Evolutionary conservation across 2,888 invertebrate genomes (phyloP).

Genomic region (Noctua pronuba): DNA sequence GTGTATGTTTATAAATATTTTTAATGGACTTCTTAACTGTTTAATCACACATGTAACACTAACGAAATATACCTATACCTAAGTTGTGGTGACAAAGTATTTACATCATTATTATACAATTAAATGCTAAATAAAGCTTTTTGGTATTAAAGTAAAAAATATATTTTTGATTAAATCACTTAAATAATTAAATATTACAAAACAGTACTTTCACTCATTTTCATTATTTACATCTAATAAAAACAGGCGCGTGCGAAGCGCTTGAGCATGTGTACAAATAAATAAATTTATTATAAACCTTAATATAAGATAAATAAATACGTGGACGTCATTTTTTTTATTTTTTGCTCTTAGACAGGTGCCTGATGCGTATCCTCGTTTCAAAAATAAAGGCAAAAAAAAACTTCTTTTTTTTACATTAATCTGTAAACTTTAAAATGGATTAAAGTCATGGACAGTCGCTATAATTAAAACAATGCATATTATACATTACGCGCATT

Average conservation of each 20-base stretch:
- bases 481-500: neutral
- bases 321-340: conserved; percentile 11
- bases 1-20: conserved; percentile 13
- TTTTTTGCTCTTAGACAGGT: neutral
- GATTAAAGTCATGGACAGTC: conserved; percentile 39
- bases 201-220: conserved; percentile 5
- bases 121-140: conserved; percentile 45
- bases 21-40: conserved; percentile 8
- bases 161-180: conserved; percentile 35
- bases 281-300: conserved; percentile 17
- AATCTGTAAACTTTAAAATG: conserved; percentile 14
- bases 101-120: conserved; percentile 28
- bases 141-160: conserved; percentile 57
- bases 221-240: conserved; percentile 35
- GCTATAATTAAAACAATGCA: neutral
- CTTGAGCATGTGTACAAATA: conserved; percentile 47
- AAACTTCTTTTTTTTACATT: neutral
- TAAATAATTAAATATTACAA: conserved; percentile 23
- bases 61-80: neutral
- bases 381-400: neutral
- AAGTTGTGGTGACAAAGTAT: neutral
- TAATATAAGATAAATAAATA: conserved; percentile 34
- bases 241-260: conserved; percentile 37
- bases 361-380: neutral
- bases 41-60: conserved; percentile 15